Evolutionary conservation across 2,797 vertebrate genomes (phyloP).

Genomic region (Myioborus melanocephalus): DNA sequence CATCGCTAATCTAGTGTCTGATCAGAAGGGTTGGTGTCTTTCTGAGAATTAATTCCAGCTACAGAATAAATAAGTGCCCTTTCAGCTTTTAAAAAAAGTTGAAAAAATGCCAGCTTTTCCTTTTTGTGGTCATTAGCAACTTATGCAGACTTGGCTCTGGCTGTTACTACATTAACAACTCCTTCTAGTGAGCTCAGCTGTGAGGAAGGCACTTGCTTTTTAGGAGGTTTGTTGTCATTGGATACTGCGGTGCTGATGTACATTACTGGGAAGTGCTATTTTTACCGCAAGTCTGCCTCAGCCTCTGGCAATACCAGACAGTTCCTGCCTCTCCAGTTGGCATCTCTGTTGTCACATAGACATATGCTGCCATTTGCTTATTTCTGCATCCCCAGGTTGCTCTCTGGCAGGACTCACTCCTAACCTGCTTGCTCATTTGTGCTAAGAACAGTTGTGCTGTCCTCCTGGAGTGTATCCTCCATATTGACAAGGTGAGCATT

Average conservation of each 20-base stretch:
- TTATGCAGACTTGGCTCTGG: not conserved
- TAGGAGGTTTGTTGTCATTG: conserved; percentile 38
- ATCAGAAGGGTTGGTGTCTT: not conserved
- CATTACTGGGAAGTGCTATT: conserved; percentile 41
- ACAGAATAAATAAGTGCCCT: not conserved
- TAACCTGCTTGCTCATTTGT: not conserved
- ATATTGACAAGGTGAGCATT: not conserved
- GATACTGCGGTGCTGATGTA: conserved; percentile 35
- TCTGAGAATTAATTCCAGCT: not conserved
- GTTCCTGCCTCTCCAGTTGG: not conserved
- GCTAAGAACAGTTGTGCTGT: not conserved
- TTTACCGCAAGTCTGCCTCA: conserved; percentile 5
- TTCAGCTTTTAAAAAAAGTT: not conserved
- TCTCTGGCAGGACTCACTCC: not conserved
- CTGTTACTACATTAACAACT: not conserved
- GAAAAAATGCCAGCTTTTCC: not conserved
- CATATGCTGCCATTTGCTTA: not conserved
- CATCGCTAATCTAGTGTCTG: not conserved
- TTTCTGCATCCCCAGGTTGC: not conserved
- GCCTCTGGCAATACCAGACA: conserved; percentile 37
- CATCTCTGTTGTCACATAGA: not conserved
- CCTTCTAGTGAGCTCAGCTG: not conserved
- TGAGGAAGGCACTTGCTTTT: not conserved
- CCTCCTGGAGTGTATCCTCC: fast-evolving
- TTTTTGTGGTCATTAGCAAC: not conserved